Evolutionary conservation across 37 sponge, comb jelly and placozoan species (phyloP), one percentile per base, ranked within the genome.

Genomic region (Bolinopsis microptera): DNA sequence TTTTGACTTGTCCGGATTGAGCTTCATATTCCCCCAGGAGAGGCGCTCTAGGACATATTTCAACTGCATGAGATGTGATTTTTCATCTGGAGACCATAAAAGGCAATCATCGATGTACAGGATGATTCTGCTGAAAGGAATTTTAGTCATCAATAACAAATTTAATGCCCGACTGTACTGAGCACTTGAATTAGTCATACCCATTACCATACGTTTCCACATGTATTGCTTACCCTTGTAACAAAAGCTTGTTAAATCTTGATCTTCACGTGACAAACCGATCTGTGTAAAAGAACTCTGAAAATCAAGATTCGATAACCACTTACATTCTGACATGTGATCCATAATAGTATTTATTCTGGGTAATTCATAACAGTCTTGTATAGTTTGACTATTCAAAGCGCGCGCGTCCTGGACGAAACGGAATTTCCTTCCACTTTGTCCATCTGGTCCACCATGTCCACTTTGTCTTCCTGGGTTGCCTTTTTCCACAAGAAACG

Each of bases 241-340:
- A 21, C 28, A n/a, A 23, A 86, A 86, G 0, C 48, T 28, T 9
- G 90, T 86, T 30, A 86, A 38, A 5, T 28, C 8, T 39, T 86
- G 90, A 39, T 38, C 36, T n/a, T 41, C 30, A 0, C 23, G 28
- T 8, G 22, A 28, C 80, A 86, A 23, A 1, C 61, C 30, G 26
- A 41, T 39, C 61, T 86, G 90, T 22, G 41, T 86, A 30, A 86
- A 86, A 3, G 48, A 28, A 5, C 25, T 33, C 36, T 39, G 41
- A 48, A 86, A 86, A 40, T 86, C 90, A 35, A 86, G 34, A 24
- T 35, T 41, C 13, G 90, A 41, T 30, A 86, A 39, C 90, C 90
- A 86, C n/a, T 86, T 34, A 86, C 90, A 86, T n/a, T 86, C 35
- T n/a, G 90, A 41, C 90, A 86, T 86, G 0, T 30, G 34, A 38